These are phyloP conservation scores for Okamejei kenojei DNA, from an alignment of 2,797 vertebrate species.

Conservation along the genomic window DNA sequence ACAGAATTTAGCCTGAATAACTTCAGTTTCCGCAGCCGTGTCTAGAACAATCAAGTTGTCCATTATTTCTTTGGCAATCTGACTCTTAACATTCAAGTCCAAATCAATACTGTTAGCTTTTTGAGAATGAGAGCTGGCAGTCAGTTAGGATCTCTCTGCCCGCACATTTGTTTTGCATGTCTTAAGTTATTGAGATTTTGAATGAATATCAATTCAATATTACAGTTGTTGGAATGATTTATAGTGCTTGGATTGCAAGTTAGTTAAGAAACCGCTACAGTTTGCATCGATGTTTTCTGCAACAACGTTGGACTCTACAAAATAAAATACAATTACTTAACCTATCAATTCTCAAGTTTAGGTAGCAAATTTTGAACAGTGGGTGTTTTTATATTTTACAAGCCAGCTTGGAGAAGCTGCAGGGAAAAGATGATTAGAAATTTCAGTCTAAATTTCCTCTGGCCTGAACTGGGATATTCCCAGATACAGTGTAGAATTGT, in stretches of 20 bases:
- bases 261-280: not conserved
- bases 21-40: not conserved
- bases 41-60: not conserved
- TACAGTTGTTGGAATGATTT: slow-evolving; percentile 1
- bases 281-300: not conserved
- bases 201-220: not conserved
- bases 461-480: not conserved
- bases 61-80: not conserved
- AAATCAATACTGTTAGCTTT: not conserved
- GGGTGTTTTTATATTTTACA: not conserved
- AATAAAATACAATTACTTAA: not conserved
- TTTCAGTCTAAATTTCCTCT: not conserved
- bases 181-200: not conserved
- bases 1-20: not conserved
- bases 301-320: not conserved
- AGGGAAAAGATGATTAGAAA: not conserved
- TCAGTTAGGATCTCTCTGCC: not conserved
- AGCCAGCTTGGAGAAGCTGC: not conserved
- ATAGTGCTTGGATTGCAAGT: not conserved
- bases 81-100: not conserved
- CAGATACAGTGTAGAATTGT: not conserved
- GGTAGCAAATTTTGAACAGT: not conserved
- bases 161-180: not conserved
- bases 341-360: not conserved
- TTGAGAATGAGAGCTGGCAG: not conserved